Evolutionary conservation across 2,113 vertebrate genomes (phyloP), one percentile per base, ranked within the genome.

Genomic region (Zosterops pallidus): DNA sequence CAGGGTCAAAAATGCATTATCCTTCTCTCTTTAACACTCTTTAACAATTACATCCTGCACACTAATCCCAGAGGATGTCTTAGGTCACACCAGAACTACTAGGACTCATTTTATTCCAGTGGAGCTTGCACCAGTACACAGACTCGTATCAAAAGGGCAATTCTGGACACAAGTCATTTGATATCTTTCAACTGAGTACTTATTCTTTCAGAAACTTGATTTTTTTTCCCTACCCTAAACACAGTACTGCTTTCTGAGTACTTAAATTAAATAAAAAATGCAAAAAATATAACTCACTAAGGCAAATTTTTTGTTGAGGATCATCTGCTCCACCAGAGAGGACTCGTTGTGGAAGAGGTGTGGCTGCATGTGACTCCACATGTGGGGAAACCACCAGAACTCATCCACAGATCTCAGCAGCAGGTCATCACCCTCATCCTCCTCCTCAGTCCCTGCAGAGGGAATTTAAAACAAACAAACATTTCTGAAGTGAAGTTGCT

Each of bases 361-460:
- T 76, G 99, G 99, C 97, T 99, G 99, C 99, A 99, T 99, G 95
- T 99, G 99, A 89, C 99, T 99, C 99, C 99, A 99, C 99, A 99
- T 99, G 95, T 99, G 99, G 68, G 99, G 99, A 82, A 99, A 99
- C 99, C 99, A 99, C 99, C 99, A 99, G 98, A 99, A 99, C 93
- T 99, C 98, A 71, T 98, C 96, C 70, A 99, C 99, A 21, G 99
- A 99, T 37, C 97, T 96, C 87, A 99, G 91, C 67, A 99, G 95
- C 63, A 99, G 97, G 96, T 99, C 99, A n/a, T 99, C 99, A 0
- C 99, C 99, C 89, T 99, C 98, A 55, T 99, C 99, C 80, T 99
- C 99, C 59, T 99, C 98, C 47, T 97, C 97, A 3, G 99, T 99
- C 33, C 99, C 99, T 99, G 63, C 5, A 75, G 72, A 84, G 68